Evolutionary conservation across 1,140 invertebrate genomes (phyloP).

Genomic region (Macrosteles quadrilineatus): DNA sequence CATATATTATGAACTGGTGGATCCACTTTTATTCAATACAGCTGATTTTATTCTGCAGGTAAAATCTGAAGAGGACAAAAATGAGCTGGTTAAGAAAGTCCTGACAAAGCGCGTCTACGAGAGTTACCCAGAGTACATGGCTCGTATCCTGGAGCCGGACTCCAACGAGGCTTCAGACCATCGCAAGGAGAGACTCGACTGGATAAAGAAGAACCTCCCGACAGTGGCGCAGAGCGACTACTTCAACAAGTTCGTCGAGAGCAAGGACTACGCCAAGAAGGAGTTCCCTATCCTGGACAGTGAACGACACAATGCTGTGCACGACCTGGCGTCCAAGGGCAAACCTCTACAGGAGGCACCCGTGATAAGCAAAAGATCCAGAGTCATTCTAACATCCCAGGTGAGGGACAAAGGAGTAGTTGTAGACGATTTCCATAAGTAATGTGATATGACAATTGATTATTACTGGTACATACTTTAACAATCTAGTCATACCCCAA

Average conservation of each 20-base stretch:
- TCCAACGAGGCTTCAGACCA: not conserved
- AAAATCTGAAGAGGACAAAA: not conserved
- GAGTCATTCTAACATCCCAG: constrained; percentile 4
- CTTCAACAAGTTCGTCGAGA: not conserved
- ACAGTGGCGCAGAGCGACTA: not conserved
- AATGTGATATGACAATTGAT: too few relatives aligned
- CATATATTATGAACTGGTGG: too few relatives aligned
- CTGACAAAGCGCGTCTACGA: not conserved
- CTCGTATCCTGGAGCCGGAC: constrained; percentile 5
- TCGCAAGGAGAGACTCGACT: constrained; percentile 6
- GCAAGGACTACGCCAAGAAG: not conserved
- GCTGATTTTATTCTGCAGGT: too few relatives aligned
- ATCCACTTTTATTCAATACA: too few relatives aligned
- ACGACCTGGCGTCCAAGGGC: not conserved
- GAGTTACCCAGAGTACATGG: constrained; percentile 1
- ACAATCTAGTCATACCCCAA: too few relatives aligned
- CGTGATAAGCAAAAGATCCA: not conserved
- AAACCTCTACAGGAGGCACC: not conserved
- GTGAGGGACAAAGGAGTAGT: not conserved
- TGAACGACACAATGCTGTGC: not conserved
- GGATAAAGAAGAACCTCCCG: constrained; percentile 6
- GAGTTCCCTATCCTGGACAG: not conserved
- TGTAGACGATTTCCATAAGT: too few relatives aligned
- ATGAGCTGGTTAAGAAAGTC: not conserved
- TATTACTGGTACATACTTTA: too few relatives aligned